These are phyloP conservation scores for Caradrina clavipalpis DNA, from an alignment of 2,888 invertebrate species.

Conservation along the genomic window DNA sequence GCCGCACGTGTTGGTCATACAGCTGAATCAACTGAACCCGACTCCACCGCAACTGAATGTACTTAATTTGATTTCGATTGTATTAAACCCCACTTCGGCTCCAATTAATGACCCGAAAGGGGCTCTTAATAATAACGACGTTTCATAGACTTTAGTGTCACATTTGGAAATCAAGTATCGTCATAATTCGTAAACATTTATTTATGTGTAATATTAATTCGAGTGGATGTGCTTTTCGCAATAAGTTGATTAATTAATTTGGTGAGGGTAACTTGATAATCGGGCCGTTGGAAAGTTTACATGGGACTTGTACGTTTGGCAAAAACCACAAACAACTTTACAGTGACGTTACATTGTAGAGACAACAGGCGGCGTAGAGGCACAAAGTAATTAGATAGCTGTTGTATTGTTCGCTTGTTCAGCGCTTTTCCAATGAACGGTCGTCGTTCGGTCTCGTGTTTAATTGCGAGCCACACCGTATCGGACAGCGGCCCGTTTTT, in stretches of 20 bases:
- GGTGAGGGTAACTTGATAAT: conserved; percentile 70
- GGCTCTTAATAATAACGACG: conserved; percentile 74
- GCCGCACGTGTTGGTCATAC: conserved; percentile 79
- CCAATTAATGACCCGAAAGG: conserved; percentile 85
- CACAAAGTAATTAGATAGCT: conserved; percentile 87
- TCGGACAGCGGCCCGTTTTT: conserved; percentile 86
- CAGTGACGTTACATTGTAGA: conserved; percentile 80
- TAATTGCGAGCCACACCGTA: conserved; percentile 87
- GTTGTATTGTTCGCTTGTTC: conserved; percentile 86
- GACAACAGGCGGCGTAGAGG: conserved; percentile 75
- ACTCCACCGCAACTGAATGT: conserved; percentile 86
- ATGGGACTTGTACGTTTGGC: conserved; percentile 73
- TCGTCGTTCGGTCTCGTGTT: conserved; percentile 79
- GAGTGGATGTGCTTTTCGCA: conserved; percentile 28
- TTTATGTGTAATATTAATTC: conserved; percentile 15
- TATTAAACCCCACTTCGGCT: conserved; percentile 86
- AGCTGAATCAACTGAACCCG: conserved; percentile 87
- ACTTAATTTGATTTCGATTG: conserved; percentile 90
- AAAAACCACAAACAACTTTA: conserved; percentile 85
- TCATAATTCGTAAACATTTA: conserved; percentile 40
- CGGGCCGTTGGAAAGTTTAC: conserved; percentile 68
- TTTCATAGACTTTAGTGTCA: conserved; percentile 55
- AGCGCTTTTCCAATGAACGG: conserved; percentile 85
- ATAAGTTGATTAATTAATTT: conserved; percentile 69
- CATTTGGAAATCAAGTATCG: conserved; percentile 42